Percentiles rank a stretch among this genome's conserved stretches.
These are phyloP conservation scores for Timema cristinae DNA, from an alignment of 2,888 invertebrate genomes.

Conservation along the genomic window DNA sequence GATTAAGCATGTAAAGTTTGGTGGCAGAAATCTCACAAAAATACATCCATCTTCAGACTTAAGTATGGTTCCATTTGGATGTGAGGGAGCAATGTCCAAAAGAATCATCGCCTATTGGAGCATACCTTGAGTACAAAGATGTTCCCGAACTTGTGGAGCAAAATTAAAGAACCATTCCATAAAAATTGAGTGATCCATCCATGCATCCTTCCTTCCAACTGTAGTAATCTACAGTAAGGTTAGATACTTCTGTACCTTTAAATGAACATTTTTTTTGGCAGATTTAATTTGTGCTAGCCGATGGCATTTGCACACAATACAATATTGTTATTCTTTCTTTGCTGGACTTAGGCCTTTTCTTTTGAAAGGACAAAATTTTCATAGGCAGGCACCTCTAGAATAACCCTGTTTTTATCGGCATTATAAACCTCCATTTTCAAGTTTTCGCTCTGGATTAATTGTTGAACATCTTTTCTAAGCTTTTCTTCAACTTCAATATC, in stretches of 20 bases:
- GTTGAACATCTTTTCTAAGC: background rate
- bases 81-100: background rate
- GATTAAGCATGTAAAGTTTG: background rate
- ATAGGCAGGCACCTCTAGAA: background rate
- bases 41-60: background rate
- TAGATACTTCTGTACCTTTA: background rate
- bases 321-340: background rate
- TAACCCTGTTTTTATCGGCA: background rate
- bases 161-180: too few species aligned
- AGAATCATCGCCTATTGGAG: background rate
- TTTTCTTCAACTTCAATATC: background rate
- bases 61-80: background rate
- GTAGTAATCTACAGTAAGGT: background rate
- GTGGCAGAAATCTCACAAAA: background rate
- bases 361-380: background rate
- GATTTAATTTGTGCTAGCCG: background rate
- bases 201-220: background rate
- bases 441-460: background rate
- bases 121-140: background rate
- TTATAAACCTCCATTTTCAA: background rate
- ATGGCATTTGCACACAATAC: background rate
- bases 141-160: background rate
- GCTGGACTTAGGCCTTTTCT: background rate
- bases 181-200: background rate
- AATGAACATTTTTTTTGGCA: background rate